A percentile compares a stretch with the other conserved stretches of the same genome.
Conservation (phyloP, 2,888 invertebrate species). For the Scelioninae gen. 1 region DNA sequence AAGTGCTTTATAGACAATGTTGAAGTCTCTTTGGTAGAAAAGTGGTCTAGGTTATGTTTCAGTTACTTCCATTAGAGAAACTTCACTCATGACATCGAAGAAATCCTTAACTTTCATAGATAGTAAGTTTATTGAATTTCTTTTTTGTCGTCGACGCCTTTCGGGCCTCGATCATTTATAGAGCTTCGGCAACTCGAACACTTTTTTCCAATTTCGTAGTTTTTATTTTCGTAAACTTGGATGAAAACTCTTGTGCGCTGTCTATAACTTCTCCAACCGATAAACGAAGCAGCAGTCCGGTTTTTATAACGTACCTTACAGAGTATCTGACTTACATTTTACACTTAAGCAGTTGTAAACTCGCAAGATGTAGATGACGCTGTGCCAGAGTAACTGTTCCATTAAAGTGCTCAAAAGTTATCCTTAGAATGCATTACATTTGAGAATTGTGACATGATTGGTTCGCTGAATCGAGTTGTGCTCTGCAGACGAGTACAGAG, state of each 20-base stretch:
- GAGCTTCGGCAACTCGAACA: slow-evolving; percentile 36
- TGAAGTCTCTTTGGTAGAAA: slow-evolving; percentile 9
- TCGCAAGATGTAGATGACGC: slow-evolving; percentile 45
- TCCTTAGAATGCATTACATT: slow-evolving; percentile 18
- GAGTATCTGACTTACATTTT: slow-evolving; percentile 52
- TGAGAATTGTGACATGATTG: slow-evolving; percentile 5
- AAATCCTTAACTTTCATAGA: slow-evolving; percentile 41
- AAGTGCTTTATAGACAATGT: too few species aligned
- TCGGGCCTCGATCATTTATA: slow-evolving; percentile 52
- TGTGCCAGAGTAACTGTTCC: slow-evolving; percentile 15
- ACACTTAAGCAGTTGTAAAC: slow-evolving; percentile 47
- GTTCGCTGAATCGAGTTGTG: background rate
- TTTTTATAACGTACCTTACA: slow-evolving; percentile 51
- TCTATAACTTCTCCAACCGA: slow-evolving; percentile 60
- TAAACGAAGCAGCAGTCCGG: slow-evolving; percentile 46
- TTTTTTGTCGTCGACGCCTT: slow-evolving; percentile 32
- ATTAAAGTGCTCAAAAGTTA: slow-evolving; percentile 42
- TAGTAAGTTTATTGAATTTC: slow-evolving; percentile 54
- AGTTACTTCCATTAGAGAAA: slow-evolving; percentile 42
- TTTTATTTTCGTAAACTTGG: slow-evolving; percentile 62
- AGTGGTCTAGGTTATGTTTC: slow-evolving; percentile 17
- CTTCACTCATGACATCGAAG: slow-evolving; percentile 26
- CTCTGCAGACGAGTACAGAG: background rate
- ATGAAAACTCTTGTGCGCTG: slow-evolving; percentile 49
- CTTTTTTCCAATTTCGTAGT: slow-evolving; percentile 45